A percentile compares a stretch with the other conserved stretches of the same genome.
Evolutionary conservation across 2,888 invertebrate species (phyloP).

Genomic region (Chloroclystis v-ata): DNA sequence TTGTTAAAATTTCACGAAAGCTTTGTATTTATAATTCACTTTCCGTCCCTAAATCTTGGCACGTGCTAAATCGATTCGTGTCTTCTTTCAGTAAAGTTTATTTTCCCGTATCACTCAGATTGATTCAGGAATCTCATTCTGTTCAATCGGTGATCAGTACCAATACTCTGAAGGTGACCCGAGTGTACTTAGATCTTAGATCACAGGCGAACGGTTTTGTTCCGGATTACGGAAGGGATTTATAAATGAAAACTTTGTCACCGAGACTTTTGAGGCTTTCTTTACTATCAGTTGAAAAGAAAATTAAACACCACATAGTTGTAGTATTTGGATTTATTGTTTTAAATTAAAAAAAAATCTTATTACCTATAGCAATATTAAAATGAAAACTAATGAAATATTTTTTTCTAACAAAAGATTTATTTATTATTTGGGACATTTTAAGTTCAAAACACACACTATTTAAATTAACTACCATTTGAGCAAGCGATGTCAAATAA

Average conservation of each 20-base stretch:
- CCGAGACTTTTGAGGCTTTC: background rate
- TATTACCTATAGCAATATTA: no score
- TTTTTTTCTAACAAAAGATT: no score
- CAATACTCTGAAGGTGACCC: slow-evolving; percentile 15
- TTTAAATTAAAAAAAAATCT: no score
- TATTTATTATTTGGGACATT: no score
- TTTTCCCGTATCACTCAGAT: background rate
- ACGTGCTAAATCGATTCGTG: background rate
- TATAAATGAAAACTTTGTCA: no score
- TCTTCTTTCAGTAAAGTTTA: background rate
- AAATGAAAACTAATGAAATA: no score
- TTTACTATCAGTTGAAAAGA: no score
- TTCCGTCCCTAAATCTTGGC: background rate
- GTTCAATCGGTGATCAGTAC: slow-evolving; percentile 15
- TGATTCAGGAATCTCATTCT: slow-evolving; percentile 5
- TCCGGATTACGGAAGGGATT: background rate
- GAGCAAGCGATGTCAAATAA: no score
- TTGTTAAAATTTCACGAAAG: background rate
- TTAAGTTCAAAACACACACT: no score
- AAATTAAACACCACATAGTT: no score
- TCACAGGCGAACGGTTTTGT: slow-evolving; percentile 9
- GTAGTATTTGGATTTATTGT: no score
- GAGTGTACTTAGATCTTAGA: slow-evolving; percentile 3
- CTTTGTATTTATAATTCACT: background rate
- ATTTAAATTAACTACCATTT: no score